Conservation (phyloP, 2,888 invertebrate genomes). For the Drosophila tanythrix region DNA sequence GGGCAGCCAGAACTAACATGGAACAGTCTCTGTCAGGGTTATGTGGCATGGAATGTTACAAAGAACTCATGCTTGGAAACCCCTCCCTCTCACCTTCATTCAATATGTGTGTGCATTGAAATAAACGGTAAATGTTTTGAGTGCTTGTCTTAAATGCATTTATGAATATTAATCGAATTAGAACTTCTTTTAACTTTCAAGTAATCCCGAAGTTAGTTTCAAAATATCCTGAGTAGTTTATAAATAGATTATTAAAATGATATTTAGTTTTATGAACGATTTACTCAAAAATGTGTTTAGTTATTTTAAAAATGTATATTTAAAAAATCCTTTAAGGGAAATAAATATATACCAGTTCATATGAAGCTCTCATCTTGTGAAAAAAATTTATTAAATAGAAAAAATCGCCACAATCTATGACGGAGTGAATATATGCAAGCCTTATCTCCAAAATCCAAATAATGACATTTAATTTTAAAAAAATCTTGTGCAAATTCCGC, state of each 20-base stretch:
- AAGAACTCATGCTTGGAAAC: slow-evolving; percentile 3
- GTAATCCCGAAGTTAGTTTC: background rate
- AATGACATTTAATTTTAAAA: no score
- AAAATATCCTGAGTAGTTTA: background rate
- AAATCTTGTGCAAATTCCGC: background rate
- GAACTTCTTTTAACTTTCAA: background rate
- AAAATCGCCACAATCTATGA: background rate
- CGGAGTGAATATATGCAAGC: no score
- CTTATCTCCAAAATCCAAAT: no score
- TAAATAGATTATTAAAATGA: background rate
- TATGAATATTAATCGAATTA: background rate
- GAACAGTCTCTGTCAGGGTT: slow-evolving; percentile 1
- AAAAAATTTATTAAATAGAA: background rate
- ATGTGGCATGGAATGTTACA: slow-evolving; percentile 30
- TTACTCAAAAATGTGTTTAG: background rate
- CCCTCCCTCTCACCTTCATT: background rate
- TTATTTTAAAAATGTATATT: no score
- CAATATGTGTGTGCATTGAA: background rate
- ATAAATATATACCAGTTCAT: background rate
- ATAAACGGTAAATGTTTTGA: background rate
- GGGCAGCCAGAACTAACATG: slow-evolving; percentile 48
- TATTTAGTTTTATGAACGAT: background rate
- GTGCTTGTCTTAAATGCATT: background rate
- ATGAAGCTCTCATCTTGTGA: background rate
- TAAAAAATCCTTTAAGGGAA: background rate